Evolutionary conservation across 2,113 vertebrate species (phyloP).

Genomic region (Gallinago paraguaiae): DNA sequence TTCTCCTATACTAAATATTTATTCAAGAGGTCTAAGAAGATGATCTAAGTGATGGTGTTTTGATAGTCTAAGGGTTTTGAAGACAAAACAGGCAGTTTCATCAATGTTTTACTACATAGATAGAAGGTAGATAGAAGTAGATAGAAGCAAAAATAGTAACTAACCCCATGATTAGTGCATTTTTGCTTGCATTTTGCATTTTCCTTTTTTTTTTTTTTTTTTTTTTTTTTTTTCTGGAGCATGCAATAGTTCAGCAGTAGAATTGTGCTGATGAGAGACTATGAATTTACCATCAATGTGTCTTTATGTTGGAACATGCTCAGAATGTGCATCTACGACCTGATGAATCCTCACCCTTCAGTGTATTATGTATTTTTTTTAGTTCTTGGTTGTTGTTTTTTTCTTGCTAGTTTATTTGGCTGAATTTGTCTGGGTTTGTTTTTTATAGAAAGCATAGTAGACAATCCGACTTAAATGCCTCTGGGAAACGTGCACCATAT

Average conservation of each 20-base stretch:
- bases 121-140: not conserved
- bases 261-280: not conserved
- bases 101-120: not conserved
- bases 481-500: not conserved
- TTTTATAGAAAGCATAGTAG: not conserved
- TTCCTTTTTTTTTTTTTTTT: not conserved
- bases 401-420: not conserved
- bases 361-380: not conserved
- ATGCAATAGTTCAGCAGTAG: not conserved
- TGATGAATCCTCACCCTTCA: not conserved
- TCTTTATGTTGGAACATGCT: not conserved
- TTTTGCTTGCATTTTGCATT: not conserved
- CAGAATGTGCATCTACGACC: not conserved
- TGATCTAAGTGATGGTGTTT: not conserved
- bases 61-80: not conserved
- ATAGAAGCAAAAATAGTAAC: not conserved
- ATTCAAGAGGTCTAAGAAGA: not conserved
- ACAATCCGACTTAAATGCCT: not conserved
- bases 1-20: not conserved
- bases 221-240: not conserved
- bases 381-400: not conserved
- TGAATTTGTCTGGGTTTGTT: not conserved
- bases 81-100: not conserved
- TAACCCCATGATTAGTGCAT: not conserved
- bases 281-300: not conserved